Base-by-base conservation (phyloP, 1,140 invertebrate genomes). In the Hyles euphorbiae region DNA sequence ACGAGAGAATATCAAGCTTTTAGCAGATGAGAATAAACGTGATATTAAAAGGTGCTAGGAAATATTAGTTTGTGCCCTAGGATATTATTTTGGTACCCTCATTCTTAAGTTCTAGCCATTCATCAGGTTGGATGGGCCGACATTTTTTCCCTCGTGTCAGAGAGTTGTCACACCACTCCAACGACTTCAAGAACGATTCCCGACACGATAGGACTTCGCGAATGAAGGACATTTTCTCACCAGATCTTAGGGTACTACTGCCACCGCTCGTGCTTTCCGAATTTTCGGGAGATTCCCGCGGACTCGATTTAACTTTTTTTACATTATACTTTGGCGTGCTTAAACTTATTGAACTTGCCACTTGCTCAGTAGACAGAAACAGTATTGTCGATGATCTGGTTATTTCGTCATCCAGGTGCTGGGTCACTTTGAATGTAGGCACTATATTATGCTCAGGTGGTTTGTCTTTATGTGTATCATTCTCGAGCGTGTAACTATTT, bases 161-260 rank as follows among this genome's bases (percentile, higher is more conserved):
- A 2, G 86, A 86, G 60, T 88, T 88, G 52, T 88, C 86, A 63
- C 76, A 86, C 79, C 83, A 87, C 61, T 88, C 86, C 60, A 88
- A 61, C n/a, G 84, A 84, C 47, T 75, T 80, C 49, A 87, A 54
- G 60, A 87, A 87, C 36, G 78, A 60, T 51, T 87, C 84, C 45
- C 78, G 68, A 65, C 74, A 83, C 34, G 72, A 69, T 57, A 84
- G 57, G 5, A 88, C 70, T 43, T 87, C 83, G 40, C 74, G 76
- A 68, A 87, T 80, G 73, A 87, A 86, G 54, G 79, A 80, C 48
- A 58, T 63, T 74, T 79, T 86, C 83, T 88, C 86, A 88, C 83
- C 86, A 69, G 68, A 75, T 76, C 70, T 78, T 10, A 40, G 2
- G 2, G 79, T 33, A 5, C 72, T 77, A 61, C 74, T 76, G 72